Conservation (phyloP, 2,888 invertebrate species). For the Hyles lineata region DNA sequence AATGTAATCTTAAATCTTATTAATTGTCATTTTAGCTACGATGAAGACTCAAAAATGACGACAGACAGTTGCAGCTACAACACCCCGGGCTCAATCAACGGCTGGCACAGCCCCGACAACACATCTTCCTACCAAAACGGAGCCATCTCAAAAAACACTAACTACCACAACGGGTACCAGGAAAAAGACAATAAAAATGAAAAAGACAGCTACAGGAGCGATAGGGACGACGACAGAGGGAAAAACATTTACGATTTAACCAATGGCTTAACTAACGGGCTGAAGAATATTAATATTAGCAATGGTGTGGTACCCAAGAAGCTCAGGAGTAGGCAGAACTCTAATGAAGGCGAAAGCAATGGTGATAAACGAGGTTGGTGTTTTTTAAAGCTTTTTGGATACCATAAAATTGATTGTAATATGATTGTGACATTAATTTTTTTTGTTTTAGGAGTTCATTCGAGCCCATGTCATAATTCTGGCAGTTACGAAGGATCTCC, state of each 20-base stretch:
- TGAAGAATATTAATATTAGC: slow-evolving; percentile 76
- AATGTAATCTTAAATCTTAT: neutral
- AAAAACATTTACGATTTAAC: slow-evolving; percentile 38
- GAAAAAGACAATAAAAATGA: slow-evolving; percentile 62
- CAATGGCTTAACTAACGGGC: slow-evolving; percentile 68
- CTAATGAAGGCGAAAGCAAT: slow-evolving; percentile 70
- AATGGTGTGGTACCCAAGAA: slow-evolving; percentile 76
- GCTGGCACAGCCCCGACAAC: slow-evolving; percentile 83
- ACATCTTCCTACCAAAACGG: slow-evolving; percentile 75
- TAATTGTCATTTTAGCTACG: slow-evolving; percentile 65
- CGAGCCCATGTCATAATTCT: slow-evolving; percentile 74
- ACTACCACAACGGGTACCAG: slow-evolving; percentile 74
- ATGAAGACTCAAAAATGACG: slow-evolving; percentile 85
- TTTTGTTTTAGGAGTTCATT: slow-evolving; percentile 64
- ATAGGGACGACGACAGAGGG: slow-evolving; percentile 53
- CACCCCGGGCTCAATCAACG: slow-evolving; percentile 83
- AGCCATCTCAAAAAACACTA: slow-evolving; percentile 74
- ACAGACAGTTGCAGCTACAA: slow-evolving; percentile 85
- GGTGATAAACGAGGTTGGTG: slow-evolving; percentile 71
- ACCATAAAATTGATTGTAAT: neutral
- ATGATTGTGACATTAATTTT: neutral
- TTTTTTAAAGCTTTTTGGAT: neutral
- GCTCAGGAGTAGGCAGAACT: slow-evolving; percentile 70
- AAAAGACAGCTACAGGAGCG: slow-evolving; percentile 47
- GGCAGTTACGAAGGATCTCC: slow-evolving; percentile 77